phyloP scores from a whole-genome alignment of 2,888 invertebrate species.

The Noctua fimbriata region DNA sequence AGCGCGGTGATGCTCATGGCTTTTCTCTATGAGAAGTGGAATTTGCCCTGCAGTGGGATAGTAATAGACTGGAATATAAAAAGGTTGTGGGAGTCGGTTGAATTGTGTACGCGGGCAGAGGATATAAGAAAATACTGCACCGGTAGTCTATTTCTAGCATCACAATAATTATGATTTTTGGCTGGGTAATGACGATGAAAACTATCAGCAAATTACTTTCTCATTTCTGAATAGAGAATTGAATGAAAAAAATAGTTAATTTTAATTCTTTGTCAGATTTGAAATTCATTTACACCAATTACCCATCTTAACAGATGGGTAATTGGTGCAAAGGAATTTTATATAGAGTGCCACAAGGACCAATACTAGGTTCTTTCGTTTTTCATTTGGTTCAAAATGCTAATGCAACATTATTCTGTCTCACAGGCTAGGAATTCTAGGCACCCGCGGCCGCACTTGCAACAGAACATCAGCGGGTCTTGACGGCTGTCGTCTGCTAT shows the following conservation, averaged over 20 bases:
- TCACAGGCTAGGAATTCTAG: conserved; percentile 94
- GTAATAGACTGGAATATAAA: background rate
- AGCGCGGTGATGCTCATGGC: background rate
- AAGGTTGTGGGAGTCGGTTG: background rate
- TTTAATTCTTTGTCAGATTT: background rate
- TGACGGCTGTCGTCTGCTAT: conserved; percentile 96
- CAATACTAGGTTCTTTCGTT: background rate
- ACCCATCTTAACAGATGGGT: too few relatives aligned
- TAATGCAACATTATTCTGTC: conserved; percentile 28
- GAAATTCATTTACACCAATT: background rate
- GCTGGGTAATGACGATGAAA: too few relatives aligned
- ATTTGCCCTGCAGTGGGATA: background rate
- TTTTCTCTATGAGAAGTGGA: background rate
- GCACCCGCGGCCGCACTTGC: conserved; percentile 95
- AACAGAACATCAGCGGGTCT: conserved; percentile 96
- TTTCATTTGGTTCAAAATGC: background rate
- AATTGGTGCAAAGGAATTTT: background rate
- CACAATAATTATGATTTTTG: too few relatives aligned
- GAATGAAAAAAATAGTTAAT: background rate
- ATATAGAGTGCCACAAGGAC: background rate
- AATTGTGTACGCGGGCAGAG: background rate
- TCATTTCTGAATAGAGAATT: background rate
- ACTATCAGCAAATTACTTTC: too few relatives aligned
- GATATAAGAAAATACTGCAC: too few relatives aligned
- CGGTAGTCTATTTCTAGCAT: rapidly evolving